These are phyloP conservation scores for Dipus sagitta DNA, from an alignment of 2,797 vertebrate species.

Conservation along the genomic window DNA sequence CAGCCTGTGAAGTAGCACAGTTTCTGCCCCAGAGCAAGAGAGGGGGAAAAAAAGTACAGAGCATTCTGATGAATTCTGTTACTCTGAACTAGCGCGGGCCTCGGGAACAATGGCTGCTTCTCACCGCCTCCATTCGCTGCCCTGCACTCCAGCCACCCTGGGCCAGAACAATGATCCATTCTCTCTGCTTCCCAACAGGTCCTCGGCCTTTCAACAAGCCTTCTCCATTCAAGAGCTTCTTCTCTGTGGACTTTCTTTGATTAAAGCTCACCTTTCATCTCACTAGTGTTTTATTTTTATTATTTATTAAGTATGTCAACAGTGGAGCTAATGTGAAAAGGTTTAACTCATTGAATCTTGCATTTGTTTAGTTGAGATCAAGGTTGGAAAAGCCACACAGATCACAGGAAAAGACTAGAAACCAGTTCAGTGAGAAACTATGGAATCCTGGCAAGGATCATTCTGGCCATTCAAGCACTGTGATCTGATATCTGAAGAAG, in stretches of 20 bases:
- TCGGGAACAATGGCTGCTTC: constrained; percentile 76
- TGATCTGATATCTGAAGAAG: background rate
- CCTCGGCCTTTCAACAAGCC: constrained; percentile 65
- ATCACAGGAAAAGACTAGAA: constrained; percentile 35
- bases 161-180: constrained; percentile 70
- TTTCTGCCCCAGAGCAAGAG: constrained; percentile 62
- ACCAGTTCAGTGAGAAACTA: constrained; percentile 12
- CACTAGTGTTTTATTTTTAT: constrained; percentile 61
- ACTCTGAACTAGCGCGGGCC: constrained; percentile 55
- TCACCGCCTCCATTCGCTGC: constrained; percentile 53
- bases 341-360: background rate
- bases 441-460: background rate
- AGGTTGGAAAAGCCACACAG: constrained; percentile 4
- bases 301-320: constrained; percentile 51
- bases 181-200: background rate
- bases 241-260: constrained; percentile 58
- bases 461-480: background rate
- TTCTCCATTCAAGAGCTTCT: constrained; percentile 65
- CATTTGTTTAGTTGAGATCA: constrained; percentile 31
- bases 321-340: background rate
- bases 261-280: constrained; percentile 68
- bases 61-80: constrained; percentile 76
- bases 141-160: constrained; percentile 10
- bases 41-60: constrained; percentile 15
- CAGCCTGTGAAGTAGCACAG: constrained; percentile 72